Evolutionary conservation across 2,888 invertebrate genomes (phyloP), one percentile per base, ranked within the genome.

Genomic region (Lapara coniferarum): DNA sequence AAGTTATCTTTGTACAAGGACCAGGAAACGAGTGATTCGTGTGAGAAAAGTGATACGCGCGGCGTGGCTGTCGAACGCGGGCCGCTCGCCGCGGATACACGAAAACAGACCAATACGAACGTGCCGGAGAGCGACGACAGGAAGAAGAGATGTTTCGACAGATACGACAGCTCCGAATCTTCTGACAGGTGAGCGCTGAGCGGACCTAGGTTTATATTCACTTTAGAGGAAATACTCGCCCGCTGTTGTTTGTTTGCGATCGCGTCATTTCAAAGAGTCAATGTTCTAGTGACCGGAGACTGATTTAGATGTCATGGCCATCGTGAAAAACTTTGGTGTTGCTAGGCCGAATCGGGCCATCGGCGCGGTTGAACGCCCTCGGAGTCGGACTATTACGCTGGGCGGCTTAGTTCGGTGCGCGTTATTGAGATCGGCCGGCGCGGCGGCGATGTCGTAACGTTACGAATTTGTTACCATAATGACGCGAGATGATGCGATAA

Each of bases 141-240:
- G 90, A 97, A 96, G 94, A 97, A 97, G 94, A 95, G 98, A 93
- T 97, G 97, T 94, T 95, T 97, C 90, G 97, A 98, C 95, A 96
- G 97, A 94, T 98, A 97, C 95, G 98, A 98, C 95, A 98, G 97
- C 92, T 97, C 97, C 85, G 98, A 98, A 94, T 97, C 97, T 85
- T 98, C 97, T 93, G 98, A 98, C 97, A 98, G 98, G 98, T 97
- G 91, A 95, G 95, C 87, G 75, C 67, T 97, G 91, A 95, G 95
- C 88, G 75, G 67, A 73, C 72, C 69, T 74, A 16, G 55, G 76
- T 82, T 83, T 85, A 75, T 77, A 82, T 85, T 81, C 70, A 68
- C 80, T 13, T 51, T 13, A 51, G 12, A 55, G 10, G n/a, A 82
- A 68, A 53, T 56, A 57, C 57, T 68, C 63, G 59, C 69, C 73